A percentile compares a stretch with the other conserved stretches of the same genome.
Conservation (phyloP, 2,113 vertebrate species). For the Irena cyanogastra region DNA sequence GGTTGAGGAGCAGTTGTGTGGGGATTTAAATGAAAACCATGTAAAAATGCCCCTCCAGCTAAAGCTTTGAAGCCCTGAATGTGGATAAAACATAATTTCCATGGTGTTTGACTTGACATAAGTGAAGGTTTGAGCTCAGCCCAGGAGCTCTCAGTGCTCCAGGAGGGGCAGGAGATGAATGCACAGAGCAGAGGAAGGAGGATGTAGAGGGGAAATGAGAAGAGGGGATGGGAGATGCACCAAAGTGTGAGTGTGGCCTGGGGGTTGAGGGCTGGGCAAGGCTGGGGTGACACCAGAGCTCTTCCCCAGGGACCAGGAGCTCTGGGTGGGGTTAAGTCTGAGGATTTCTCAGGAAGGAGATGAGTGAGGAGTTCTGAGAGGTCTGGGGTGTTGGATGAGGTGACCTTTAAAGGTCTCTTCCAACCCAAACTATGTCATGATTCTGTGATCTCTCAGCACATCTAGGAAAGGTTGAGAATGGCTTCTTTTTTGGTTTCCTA, state of each 20-base stretch:
- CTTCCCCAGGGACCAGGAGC: not conserved
- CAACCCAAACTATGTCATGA: fast-evolving
- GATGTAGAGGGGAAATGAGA: not conserved
- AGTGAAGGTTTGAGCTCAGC: not conserved
- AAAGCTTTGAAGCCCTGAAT: not conserved
- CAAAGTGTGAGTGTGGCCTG: not conserved
- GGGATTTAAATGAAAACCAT: not conserved
- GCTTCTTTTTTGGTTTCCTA: not conserved
- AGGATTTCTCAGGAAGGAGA: not conserved
- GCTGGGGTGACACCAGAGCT: not conserved
- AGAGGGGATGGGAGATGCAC: not conserved
- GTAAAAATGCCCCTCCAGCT: not conserved
- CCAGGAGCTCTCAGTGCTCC: not conserved
- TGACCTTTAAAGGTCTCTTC: not conserved
- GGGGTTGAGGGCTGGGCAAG: not conserved
- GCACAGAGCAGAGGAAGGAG: not conserved
- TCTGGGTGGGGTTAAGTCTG: not conserved
- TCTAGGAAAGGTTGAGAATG: not conserved
- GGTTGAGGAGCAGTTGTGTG: not conserved
- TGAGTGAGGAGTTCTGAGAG: not conserved
- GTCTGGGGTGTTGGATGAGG: not conserved
- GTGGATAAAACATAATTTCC: not conserved
- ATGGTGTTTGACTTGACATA: not conserved
- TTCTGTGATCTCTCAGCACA: not conserved
- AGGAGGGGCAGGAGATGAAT: not conserved